phyloP scores from a whole-genome alignment of 1,140 invertebrate species.

The Lepidurus packardi region DNA sequence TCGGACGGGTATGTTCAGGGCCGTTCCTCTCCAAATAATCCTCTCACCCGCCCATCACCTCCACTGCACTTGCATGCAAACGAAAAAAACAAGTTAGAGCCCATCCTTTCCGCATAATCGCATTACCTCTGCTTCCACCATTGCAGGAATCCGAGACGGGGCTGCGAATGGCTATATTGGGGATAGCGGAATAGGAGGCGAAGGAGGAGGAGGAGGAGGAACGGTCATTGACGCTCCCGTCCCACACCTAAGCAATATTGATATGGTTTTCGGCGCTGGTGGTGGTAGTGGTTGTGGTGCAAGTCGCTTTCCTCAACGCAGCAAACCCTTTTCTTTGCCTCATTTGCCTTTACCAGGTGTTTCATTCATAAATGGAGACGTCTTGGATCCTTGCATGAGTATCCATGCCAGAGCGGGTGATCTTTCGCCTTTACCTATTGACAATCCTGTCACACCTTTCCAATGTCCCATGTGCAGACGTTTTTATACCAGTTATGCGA shows the following conservation, averaged over 20 bases:
- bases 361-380: not conserved
- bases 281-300: not conserved
- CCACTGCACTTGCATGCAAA: slow-evolving; percentile 2
- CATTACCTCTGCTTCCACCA: not conserved
- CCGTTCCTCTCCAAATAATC: not conserved
- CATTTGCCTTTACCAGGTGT: slow-evolving; percentile 1
- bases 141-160: slow-evolving; percentile 9
- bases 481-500: slow-evolving; percentile 15
- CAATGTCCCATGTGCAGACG: slow-evolving; percentile 2
- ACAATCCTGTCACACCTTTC: not conserved
- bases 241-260: slow-evolving; percentile 9
- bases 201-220: slow-evolving; percentile 16
- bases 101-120: not conserved
- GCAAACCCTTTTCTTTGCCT: not conserved
- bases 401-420: not conserved
- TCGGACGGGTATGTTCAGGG: not conserved
- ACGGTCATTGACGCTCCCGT: not conserved
- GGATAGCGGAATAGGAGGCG: not conserved
- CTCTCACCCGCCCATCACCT: not conserved
- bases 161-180: not conserved
- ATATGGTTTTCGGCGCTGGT: slow-evolving; percentile 8
- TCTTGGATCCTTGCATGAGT: not conserved
- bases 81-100: not conserved
- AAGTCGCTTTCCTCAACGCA: not conserved
- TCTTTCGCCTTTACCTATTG: slow-evolving; percentile 14